phyloP scores from a whole-genome alignment of 2,888 invertebrate species.

The Mantis religiosa region DNA sequence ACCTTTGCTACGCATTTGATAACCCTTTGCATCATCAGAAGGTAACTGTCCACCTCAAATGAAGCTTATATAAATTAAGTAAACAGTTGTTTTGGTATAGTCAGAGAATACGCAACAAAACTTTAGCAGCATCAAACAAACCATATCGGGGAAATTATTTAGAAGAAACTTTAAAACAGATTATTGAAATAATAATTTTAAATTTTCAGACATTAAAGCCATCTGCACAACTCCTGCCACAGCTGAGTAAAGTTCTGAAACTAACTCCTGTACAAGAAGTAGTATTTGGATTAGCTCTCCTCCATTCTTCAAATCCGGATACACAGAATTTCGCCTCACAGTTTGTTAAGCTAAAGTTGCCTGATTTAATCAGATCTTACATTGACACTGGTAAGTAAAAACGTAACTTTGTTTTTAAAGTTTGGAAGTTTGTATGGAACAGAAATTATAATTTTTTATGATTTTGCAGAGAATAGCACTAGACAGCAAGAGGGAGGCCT shows the following conservation, averaged over 20 bases:
- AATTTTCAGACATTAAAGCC: conserved; percentile 69
- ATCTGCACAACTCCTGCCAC: conserved; percentile 73
- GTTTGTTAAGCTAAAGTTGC: conserved; percentile 76
- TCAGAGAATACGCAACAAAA: no score
- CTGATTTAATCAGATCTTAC: conserved; percentile 81
- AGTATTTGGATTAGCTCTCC: conserved; percentile 79
- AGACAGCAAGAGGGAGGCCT: conserved; percentile 75
- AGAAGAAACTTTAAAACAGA: no score
- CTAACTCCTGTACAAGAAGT: conserved; percentile 88
- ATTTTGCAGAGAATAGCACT: conserved; percentile 56
- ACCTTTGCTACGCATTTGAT: conserved; percentile 84
- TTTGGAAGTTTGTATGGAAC: background rate
- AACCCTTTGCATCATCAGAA: conserved; percentile 72
- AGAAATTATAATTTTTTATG: background rate
- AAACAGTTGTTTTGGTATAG: no score
- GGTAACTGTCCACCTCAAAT: conserved; percentile 44
- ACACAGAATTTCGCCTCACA: conserved; percentile 68
- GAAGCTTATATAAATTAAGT: no score
- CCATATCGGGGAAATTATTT: no score
- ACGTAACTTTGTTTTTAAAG: background rate
- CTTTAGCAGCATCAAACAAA: no score
- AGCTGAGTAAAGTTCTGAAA: conserved; percentile 80
- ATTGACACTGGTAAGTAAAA: conserved; percentile 66
- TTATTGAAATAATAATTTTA: background rate
- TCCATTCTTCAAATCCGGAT: conserved; percentile 75